These are phyloP conservation scores for Cebus imitator DNA, from an alignment of 2,113 vertebrate species.

Conservation along the genomic window DNA sequence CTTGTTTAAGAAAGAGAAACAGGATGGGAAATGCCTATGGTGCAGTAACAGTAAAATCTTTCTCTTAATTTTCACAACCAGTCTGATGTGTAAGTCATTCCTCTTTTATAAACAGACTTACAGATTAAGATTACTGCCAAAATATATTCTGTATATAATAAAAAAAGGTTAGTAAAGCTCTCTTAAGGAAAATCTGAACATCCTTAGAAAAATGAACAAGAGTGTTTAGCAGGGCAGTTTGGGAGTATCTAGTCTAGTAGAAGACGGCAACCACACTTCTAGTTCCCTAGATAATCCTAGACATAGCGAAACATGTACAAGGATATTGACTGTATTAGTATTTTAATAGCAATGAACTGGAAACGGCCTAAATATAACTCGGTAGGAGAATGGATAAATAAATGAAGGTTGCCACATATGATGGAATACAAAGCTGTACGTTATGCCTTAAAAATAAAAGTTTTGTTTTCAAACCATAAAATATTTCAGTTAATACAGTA, in stretches of 20 bases:
- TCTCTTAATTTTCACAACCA: slow-evolving; percentile 29
- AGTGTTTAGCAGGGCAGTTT: not conserved
- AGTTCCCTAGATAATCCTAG: slow-evolving; percentile 15
- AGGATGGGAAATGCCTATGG: not conserved
- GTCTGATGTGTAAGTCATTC: not conserved
- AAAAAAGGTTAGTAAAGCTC: not conserved
- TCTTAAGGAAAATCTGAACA: not conserved
- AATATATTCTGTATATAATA: not conserved
- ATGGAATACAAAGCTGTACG: not conserved
- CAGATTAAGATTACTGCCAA: not conserved
- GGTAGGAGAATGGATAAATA: not conserved
- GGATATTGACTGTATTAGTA: not conserved
- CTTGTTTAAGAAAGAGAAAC: not conserved
- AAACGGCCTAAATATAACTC: slow-evolving; percentile 13
- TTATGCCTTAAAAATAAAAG: not conserved
- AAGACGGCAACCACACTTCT: not conserved
- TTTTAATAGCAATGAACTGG: not conserved
- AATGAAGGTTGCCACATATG: not conserved
- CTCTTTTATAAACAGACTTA: not conserved
- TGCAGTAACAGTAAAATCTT: not conserved
- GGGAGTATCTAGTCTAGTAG: not conserved
- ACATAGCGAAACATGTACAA: not conserved
- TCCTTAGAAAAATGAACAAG: slow-evolving; percentile 11
- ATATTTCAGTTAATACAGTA: not conserved
- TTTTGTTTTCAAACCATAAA: not conserved